Conservation (phyloP, 2,113 vertebrate genomes). For the Pimephales promelas region DNA sequence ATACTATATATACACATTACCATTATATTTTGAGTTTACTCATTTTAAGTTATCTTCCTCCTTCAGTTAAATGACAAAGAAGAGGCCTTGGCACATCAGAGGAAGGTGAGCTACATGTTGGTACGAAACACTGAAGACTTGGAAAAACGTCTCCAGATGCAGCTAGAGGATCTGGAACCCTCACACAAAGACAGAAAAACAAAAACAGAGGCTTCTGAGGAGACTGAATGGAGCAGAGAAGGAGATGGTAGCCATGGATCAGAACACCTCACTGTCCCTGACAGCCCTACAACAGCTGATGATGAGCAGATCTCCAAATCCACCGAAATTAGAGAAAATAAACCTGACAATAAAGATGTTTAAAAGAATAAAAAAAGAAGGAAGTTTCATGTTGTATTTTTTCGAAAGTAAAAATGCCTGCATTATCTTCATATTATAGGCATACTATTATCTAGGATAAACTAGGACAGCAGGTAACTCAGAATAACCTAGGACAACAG, state of each 20-base stretch:
- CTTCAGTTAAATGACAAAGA: conserved; percentile 91
- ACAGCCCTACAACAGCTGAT: background rate
- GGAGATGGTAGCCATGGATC: background rate
- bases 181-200: background rate
- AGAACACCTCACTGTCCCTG: background rate
- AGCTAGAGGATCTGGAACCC: conserved; percentile 31
- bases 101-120: conserved; percentile 93
- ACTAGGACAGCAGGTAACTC: background rate
- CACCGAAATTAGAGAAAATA: background rate
- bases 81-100: conserved; percentile 90
- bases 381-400: background rate
- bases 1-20: background rate
- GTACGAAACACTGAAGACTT: conserved; percentile 80
- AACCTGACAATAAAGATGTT: conserved; percentile 18
- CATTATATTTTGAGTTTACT: background rate
- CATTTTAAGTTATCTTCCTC: background rate
- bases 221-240: background rate
- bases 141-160: conserved; percentile 62
- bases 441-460: no score
- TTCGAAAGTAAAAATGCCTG: background rate
- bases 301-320: background rate
- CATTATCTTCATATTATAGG: background rate
- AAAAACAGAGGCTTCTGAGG: background rate
- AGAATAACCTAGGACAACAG: background rate
- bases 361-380: background rate